These are phyloP conservation scores for Pempheris klunzingeri DNA, from an alignment of 2,797 vertebrate genomes.

Conservation along the genomic window DNA sequence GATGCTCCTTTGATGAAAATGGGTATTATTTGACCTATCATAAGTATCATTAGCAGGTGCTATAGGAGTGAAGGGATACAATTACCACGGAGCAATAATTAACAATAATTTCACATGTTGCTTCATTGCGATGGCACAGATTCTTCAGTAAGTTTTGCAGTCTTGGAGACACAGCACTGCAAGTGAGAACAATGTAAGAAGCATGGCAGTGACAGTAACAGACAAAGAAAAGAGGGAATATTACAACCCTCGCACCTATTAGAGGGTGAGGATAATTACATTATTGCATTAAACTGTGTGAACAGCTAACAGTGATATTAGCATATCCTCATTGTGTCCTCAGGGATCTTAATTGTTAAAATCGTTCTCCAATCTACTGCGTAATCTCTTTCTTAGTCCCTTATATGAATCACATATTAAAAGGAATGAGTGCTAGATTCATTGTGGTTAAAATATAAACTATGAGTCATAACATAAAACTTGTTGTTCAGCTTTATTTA, in stretches of 20 bases:
- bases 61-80: slow-evolving; percentile 7
- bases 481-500: slow-evolving; percentile 6
- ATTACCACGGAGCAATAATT: slow-evolving; percentile 22
- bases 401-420: neutral
- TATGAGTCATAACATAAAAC: slow-evolving; percentile 16
- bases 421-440: slow-evolving; percentile 8
- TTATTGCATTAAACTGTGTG: slow-evolving; percentile 56
- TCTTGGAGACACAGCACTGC: slow-evolving; percentile 30
- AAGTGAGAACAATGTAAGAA: slow-evolving; percentile 38
- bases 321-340: slow-evolving; percentile 28
- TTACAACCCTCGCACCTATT: slow-evolving; percentile 58
- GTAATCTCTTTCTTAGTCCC: neutral
- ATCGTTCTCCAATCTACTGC: slow-evolving; percentile 5
- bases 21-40: neutral
- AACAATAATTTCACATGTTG: slow-evolving; percentile 22
- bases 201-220: slow-evolving; percentile 21
- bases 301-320: slow-evolving; percentile 58
- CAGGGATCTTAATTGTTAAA: slow-evolving; percentile 17
- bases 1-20: neutral
- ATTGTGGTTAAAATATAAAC: slow-evolving; percentile 39
- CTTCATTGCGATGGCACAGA: slow-evolving; percentile 34
- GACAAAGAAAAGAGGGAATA: slow-evolving; percentile 33
- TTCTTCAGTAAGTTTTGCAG: slow-evolving; percentile 13
- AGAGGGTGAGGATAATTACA: slow-evolving; percentile 52
- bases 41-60: slow-evolving; percentile 32